phyloP scores from a whole-genome alignment of 2,888 invertebrate species.

The Dendrolimus houi region DNA sequence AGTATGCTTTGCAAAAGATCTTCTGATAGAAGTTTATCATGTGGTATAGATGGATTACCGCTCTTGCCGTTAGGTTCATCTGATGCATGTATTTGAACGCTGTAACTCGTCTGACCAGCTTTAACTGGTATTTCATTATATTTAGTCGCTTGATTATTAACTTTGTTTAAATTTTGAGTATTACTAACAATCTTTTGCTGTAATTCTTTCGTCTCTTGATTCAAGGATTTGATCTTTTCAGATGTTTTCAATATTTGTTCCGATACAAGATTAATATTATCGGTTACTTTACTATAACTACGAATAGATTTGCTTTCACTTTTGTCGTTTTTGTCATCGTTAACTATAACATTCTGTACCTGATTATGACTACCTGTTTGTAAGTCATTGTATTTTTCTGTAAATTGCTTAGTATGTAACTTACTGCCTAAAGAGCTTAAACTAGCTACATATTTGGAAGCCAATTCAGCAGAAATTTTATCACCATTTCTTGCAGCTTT shows the following conservation, averaged over 20 bases:
- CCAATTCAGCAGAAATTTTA: constrained; percentile 62
- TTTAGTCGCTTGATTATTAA: constrained; percentile 14
- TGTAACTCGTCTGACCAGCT: constrained; percentile 80
- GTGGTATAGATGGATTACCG: constrained; percentile 71
- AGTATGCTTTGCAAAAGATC: constrained; percentile 88
- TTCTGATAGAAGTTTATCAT: constrained; percentile 86
- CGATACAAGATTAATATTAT: constrained; percentile 41
- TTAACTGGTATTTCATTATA: constrained; percentile 60
- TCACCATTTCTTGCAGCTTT: constrained; percentile 58
- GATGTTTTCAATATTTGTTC: constrained; percentile 61
- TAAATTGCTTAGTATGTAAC: constrained; percentile 27
- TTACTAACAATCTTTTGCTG: constrained; percentile 54
- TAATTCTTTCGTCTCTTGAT: constrained; percentile 52
- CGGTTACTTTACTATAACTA: constrained; percentile 40
- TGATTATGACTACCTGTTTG: constrained; percentile 49
- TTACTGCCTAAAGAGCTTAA: constrained; percentile 69
- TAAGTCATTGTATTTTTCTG: constrained; percentile 42
- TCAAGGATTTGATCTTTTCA: constrained; percentile 52
- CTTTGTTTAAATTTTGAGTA: constrained; percentile 39
- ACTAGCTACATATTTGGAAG: constrained; percentile 71
- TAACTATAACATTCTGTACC: constrained; percentile 39
- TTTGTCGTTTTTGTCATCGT: constrained; percentile 40
- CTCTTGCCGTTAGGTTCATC: constrained; percentile 59
- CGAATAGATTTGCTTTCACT: constrained; percentile 34
- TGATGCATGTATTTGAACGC: constrained; percentile 85